A percentile compares a stretch with the other conserved stretches of the same genome.
Conservation (phyloP, 2,888 invertebrate species). For the Octonoba sinensis region DNA sequence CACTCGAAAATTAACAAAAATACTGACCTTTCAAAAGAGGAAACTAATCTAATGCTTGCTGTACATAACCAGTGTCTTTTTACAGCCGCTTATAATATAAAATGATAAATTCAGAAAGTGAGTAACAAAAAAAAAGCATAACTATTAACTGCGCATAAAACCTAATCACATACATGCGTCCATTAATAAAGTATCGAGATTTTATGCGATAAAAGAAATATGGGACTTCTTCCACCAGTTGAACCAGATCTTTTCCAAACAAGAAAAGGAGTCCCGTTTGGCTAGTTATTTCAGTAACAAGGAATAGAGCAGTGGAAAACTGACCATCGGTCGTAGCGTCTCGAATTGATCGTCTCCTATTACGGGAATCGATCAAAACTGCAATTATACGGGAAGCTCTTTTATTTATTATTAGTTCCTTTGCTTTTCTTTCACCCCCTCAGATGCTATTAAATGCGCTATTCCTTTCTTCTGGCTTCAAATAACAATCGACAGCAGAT, state of each 20-base stretch:
- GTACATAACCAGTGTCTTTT: no score
- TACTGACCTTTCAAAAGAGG: no score
- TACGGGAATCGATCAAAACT: conserved; percentile 57
- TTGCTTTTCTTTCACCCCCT: conserved; percentile 16
- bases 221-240: conserved; percentile 3
- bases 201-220: conserved; percentile 2
- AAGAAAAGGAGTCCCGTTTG: conserved; percentile 14
- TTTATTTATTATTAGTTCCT: conserved; percentile 40
- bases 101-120: no score
- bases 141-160: no score
- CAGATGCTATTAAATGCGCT: conserved; percentile 38
- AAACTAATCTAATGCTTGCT: no score
- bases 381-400: conserved; percentile 55
- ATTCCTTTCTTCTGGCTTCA: conserved; percentile 51
- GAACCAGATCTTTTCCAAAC: not conserved
- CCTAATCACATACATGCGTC: no score
- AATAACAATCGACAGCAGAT: conserved; percentile 59
- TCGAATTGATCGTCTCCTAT: conserved; percentile 52
- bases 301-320: conserved; percentile 34
- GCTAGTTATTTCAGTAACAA: conserved; percentile 49
- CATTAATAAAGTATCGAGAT: no score
- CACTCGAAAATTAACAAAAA: no score
- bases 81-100: no score
- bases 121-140: no score
- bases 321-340: conserved; percentile 34